Conservation (phyloP, 1,140 invertebrate genomes). For the Drosophila bifasciata region DNA sequence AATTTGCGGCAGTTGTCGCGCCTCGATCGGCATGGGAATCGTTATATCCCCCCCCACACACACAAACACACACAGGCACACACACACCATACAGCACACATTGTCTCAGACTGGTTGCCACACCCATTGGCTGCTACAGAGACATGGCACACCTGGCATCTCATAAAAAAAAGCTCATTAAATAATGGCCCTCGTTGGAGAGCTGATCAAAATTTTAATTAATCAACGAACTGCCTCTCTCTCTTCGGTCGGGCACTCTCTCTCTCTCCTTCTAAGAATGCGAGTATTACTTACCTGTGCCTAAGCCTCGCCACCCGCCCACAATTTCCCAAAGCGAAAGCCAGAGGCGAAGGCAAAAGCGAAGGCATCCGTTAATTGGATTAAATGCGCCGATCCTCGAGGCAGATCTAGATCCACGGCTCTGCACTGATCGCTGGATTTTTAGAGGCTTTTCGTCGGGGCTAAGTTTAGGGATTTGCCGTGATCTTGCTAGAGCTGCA, state of each 20-base stretch:
- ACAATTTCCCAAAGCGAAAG: conserved; percentile 48
- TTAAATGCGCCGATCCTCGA: conserved; percentile 55
- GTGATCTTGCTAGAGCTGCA: conserved; percentile 35
- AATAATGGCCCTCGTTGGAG: conserved; percentile 74
- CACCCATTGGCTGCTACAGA: conserved; percentile 46
- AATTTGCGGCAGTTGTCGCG: conserved; percentile 81
- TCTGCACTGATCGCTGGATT: conserved; percentile 59
- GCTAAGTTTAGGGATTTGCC: conserved; percentile 64
- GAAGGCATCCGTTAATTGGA: conserved; percentile 72
- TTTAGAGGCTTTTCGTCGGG: conserved; percentile 55
- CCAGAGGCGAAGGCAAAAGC: background rate
- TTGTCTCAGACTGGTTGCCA: conserved; percentile 12
- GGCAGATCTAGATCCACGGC: conserved; percentile 36
- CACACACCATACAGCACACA: conserved; percentile 19
- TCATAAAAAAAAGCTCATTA: conserved; percentile 74
- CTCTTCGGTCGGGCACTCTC: conserved; percentile 1
- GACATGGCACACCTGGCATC: conserved; percentile 69
- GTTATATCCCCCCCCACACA: conserved; percentile 19
- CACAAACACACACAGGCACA: conserved; percentile 27
- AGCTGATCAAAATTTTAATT: conserved; percentile 82
- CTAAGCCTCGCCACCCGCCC: conserved; percentile 77
- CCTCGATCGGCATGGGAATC: conserved; percentile 55
- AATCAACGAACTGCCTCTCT: conserved; percentile 46
- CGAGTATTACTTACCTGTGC: conserved; percentile 35
- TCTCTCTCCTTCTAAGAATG: conserved; percentile 36